phyloP scores from a whole-genome alignment of 2,888 invertebrate genomes.

The Lasioglossum zephyrum region DNA sequence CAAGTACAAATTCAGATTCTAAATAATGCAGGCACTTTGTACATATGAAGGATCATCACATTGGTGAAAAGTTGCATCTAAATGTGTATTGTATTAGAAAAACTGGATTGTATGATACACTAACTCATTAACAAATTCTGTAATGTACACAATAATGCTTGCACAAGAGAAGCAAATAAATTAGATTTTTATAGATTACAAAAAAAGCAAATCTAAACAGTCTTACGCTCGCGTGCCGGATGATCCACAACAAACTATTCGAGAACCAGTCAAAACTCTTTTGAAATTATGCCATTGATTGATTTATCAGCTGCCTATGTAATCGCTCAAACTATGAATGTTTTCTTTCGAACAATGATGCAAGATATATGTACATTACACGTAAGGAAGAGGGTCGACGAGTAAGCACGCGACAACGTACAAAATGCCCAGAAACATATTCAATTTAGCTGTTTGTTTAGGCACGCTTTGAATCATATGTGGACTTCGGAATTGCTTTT shows the following conservation, averaged over 20 bases:
- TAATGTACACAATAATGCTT: slow-evolving; percentile 28
- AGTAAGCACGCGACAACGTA: slow-evolving; percentile 91
- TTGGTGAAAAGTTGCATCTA: slow-evolving; percentile 23
- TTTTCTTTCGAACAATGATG: slow-evolving; percentile 18
- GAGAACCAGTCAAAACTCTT: slow-evolving; percentile 25
- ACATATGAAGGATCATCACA: slow-evolving; percentile 49
- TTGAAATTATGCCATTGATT: slow-evolving; percentile 25
- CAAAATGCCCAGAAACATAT: slow-evolving; percentile 95
- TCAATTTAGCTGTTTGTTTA: slow-evolving; percentile 94
- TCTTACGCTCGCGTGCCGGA: slow-evolving; percentile 8
- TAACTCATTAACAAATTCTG: slow-evolving; percentile 16
- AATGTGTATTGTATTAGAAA: slow-evolving; percentile 43
- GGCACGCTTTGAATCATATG: slow-evolving; percentile 93
- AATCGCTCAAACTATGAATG: slow-evolving; percentile 8
- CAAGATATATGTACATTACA: slow-evolving; percentile 65
- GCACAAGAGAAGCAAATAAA: slow-evolving; percentile 20
- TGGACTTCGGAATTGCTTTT: slow-evolving; percentile 93
- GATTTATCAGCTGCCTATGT: slow-evolving; percentile 47
- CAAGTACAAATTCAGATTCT: slow-evolving; percentile 41
- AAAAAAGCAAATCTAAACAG: slow-evolving; percentile 23
- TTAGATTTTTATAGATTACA: slow-evolving; percentile 22
- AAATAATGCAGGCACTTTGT: slow-evolving; percentile 42
- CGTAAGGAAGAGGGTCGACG: slow-evolving; percentile 80
- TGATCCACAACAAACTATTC: slow-evolving; percentile 31
- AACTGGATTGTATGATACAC: slow-evolving; percentile 11